Conservation (phyloP, 2,113 vertebrate species). For the Pardalotus punctatus region DNA sequence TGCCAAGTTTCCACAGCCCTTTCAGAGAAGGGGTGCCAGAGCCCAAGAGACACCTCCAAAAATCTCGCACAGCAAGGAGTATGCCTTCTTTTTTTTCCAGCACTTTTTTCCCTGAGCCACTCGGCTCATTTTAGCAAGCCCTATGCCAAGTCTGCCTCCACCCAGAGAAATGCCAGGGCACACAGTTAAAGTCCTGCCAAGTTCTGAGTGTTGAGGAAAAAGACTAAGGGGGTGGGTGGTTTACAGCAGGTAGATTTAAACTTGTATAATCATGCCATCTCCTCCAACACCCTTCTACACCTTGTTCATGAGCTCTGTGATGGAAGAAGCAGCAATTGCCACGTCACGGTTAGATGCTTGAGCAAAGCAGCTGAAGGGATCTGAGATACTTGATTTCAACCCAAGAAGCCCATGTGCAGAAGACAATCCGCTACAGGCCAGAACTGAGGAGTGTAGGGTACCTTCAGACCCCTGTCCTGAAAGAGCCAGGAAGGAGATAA, state of each 20-base stretch:
- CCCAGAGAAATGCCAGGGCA: not conserved
- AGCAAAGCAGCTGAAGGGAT: not conserved
- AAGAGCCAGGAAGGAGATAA: not conserved
- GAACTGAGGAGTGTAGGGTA: not conserved
- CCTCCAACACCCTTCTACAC: not conserved
- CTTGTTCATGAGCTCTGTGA: accelerated
- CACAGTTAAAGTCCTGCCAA: not conserved
- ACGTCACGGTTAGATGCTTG: not conserved
- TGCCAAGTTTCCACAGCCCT: conserved; percentile 17
- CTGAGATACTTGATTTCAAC: not conserved
- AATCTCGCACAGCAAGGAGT: not conserved
- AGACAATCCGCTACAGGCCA: not conserved
- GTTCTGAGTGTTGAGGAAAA: not conserved
- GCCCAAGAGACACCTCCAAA: not conserved
- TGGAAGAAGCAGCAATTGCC: not conserved
- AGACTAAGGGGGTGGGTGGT: not conserved
- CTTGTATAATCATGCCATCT: not conserved
- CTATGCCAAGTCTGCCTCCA: not conserved
- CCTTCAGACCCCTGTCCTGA: not conserved
- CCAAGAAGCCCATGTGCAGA: not conserved
- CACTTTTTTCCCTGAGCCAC: not conserved
- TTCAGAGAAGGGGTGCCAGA: not conserved
- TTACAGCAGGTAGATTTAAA: not conserved
- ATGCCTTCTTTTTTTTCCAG: not conserved
- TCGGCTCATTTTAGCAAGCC: not conserved